Evolutionary conservation across 2,797 vertebrate species (phyloP), one percentile per base, ranked within the genome.

Genomic region (Lerista edwardsae): DNA sequence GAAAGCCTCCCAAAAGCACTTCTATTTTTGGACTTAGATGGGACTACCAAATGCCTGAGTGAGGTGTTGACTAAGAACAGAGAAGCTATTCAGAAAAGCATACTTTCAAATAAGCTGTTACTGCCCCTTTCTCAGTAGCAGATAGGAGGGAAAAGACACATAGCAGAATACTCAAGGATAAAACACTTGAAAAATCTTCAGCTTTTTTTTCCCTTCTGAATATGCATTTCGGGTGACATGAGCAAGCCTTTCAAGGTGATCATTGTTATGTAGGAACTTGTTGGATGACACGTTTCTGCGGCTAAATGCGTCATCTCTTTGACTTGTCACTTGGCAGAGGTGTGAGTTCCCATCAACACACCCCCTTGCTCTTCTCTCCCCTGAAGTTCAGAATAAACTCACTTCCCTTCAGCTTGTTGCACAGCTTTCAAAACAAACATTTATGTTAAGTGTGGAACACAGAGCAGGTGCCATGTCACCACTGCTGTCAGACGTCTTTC

Each of bases 401-500:
- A 21, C 80, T 65, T 79, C 55, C 0, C 72, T 21, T 65, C 80
- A 83, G 59, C 34, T 88, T 72, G 0, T 15, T 47, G 10, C 61
- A 0, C 12, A 44, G 25, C 59, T 84, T 34, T 51, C 0, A 0
- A 84, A 71, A 25, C 14, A 81, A 84, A 73, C 0, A 0, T 21
- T 36, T 25, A 31, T 25, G 0, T 41, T 10, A 78, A 36, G 57
- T 47, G 61, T 12, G 39, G 78, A 39, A 68, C n/a, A 12, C 2
- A 2, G 44, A 84, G n/a, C 77, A 0, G 27, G 1, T 44, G 55
- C 68, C 75, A 36, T 76, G 65, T 80, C 65, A 59, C 89, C 85
- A 87, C 65, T 79, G 86, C 8, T 89, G 84, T 75, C 82, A 5
- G 2, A 0, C 19, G 55, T 51, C 80, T 61, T 78, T 77, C 85